Base-by-base conservation (phyloP, 2,797 vertebrate genomes). In the Rhynchonycteris naso region DNA sequence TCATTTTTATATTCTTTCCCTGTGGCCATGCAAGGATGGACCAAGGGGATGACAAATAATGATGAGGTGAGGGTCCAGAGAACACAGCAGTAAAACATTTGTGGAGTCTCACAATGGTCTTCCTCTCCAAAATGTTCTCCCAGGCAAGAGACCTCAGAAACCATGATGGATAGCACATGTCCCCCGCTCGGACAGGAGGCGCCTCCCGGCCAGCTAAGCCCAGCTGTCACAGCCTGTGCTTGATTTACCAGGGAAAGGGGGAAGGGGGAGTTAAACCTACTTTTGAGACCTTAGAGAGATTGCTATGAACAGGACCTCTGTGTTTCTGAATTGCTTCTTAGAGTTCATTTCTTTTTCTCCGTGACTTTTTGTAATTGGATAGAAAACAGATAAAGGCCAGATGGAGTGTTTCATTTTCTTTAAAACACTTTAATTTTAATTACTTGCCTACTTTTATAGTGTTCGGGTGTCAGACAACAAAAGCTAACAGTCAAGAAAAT, bases 161-260 rank as follows among this genome's bases (percentile, higher is more conserved):
- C 92, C 26, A 1, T 97, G 98, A 97, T 90, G 85, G 95, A 43
- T 82, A 97, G 91, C 97, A 95, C 56, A 93, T 89, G 80, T 94
- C 90, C 95, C 38, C 75, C 47, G 96, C 85, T 6, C 0, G 6
- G 95, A 94, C 84, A 95, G 94, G 83, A 47, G 69, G 88, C 9
- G 0, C 7, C 80, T 90, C 90, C 81, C 59, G 47, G 90, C 86
- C 92, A 95, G 90, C 97, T 96, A 96, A 97, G 72, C 93, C 85
- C 80, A n/a, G 75, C 96, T 97, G 95, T 97, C 96, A 90, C 35
- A 24, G 50, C 56, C 75, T 88, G 66, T 82, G 94, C 92, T 87
- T 96, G 97, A 92, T 97, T 97, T 98, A 96, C n/a, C 72, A 61
- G 89, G 54, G 65, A 87, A 58, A 52, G 58, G 35, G 71, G 95